Base-by-base conservation (phyloP, 1,140 invertebrate genomes). In the Drosophila lacertosa region DNA sequence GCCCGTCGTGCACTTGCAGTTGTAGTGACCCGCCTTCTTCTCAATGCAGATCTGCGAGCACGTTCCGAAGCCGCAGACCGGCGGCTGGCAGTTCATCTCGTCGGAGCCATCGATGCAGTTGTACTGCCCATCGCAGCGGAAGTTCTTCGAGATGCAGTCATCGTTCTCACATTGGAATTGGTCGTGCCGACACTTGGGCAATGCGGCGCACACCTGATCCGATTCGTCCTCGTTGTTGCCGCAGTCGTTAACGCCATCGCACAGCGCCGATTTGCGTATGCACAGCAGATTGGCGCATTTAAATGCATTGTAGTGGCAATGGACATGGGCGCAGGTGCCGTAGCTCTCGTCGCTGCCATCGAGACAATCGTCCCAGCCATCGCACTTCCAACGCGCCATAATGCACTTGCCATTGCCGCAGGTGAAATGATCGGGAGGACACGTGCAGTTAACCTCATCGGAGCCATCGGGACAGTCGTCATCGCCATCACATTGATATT, bases 391-490 rank as follows among this genome's bases (percentile, higher is more conserved):
- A 66, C 96, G 93, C 0, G 95, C 95, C 2, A 97, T 97, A 29
- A 99, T 97, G 89, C 98, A 99, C 89, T 98, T 98, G 26, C 97
- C 95, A 90, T 99, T 99, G 13, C 92, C 93, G 42, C 82, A 86
- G 42, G 74, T 82, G 92, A 98, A 99, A 89, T 99, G 98, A 1
- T 97, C 97, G 86, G 98, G 97, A 0, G 97, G 98, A 91, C 97
- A 97, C 11, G 96, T 92, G 0, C 93, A 92, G 72, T 96, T 95
- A 0, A 94, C 92, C 91, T 99, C 98, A 90, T 99, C 98, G 20
- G 96, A 97, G 24, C 96, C 96, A 91, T 99, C 98, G 0, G 97
- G 97, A 82, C 98, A 99, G 83, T 99, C 98, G 77, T 98, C 97
- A 45, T 98, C 97, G 92, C 79, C 48, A 76, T 90, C 1, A 33